A percentile compares a stretch with the other conserved stretches of the same genome.
Conservation (phyloP, 64 coral and sea anemone species). For the Montipora efflorescens region DNA sequence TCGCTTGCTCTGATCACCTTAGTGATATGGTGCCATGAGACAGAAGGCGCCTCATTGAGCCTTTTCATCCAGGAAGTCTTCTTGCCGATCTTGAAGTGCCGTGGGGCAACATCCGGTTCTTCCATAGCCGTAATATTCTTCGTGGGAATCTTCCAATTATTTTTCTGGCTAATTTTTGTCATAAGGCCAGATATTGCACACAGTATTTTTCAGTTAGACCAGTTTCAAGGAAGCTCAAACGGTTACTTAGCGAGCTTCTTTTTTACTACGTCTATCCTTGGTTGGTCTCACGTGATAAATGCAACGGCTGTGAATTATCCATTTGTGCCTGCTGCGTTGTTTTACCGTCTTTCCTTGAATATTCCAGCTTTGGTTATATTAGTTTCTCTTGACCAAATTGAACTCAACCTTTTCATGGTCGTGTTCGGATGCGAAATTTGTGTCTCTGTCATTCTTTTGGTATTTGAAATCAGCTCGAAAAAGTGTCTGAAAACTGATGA, state of each 20-base stretch:
- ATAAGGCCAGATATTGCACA: slow-evolving; percentile 44
- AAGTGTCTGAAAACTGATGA: neutral
- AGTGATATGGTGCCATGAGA: slow-evolving; percentile 56
- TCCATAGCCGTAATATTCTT: slow-evolving; percentile 27
- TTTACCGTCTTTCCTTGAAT: slow-evolving; percentile 57
- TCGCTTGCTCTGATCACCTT: slow-evolving; percentile 31
- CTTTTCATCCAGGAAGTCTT: slow-evolving; percentile 23
- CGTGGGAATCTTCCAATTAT: slow-evolving; percentile 31
- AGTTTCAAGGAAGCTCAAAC: neutral
- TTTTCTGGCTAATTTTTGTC: slow-evolving; percentile 48
- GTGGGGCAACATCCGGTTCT: neutral
- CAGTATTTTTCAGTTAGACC: slow-evolving; percentile 20
- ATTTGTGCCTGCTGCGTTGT: slow-evolving; percentile 31
- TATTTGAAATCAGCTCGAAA: neutral
- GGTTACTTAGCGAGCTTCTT: slow-evolving; percentile 59
- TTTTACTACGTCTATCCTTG: slow-evolving; percentile 53
- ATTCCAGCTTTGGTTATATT: slow-evolving; percentile 31
- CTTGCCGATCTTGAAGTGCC: neutral
- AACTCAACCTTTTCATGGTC: slow-evolving; percentile 37
- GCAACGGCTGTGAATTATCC: slow-evolving; percentile 32
- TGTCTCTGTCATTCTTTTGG: neutral
- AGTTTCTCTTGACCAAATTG: slow-evolving; percentile 59
- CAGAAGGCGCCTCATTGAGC: slow-evolving; percentile 9
- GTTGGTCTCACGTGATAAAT: slow-evolving; percentile 52
- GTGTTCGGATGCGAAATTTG: neutral